Evolutionary conservation across 1,140 invertebrate genomes (phyloP).

Genomic region (Anastrepha obliqua): DNA sequence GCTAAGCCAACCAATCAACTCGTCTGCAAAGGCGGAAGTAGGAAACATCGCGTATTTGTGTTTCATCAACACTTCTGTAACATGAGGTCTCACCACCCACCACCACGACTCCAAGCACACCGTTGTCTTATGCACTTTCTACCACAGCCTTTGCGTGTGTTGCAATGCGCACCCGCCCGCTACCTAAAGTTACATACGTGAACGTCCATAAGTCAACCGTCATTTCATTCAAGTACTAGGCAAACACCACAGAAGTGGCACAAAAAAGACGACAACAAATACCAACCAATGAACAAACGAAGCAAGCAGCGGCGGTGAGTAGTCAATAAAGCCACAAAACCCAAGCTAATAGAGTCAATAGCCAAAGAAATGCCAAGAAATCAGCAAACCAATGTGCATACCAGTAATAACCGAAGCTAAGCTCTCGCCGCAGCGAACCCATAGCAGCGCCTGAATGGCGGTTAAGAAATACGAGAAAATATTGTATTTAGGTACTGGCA

Average conservation of each 20-base stretch:
- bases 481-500: neutral
- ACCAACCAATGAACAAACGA: no score
- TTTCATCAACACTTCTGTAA: neutral
- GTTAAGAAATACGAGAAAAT: conserved; percentile 9
- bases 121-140: neutral
- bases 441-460: conserved; percentile 17
- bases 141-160: neutral
- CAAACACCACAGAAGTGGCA: conserved; percentile 27
- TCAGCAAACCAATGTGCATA: conserved; percentile 4
- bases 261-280: conserved; percentile 1
- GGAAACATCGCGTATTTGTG: conserved; percentile 11
- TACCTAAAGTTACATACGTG: neutral
- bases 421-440: neutral
- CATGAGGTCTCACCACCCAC: neutral
- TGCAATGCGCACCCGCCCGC: neutral
- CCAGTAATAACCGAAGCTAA: conserved; percentile 3
- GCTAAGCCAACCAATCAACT: neutral
- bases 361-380: conserved; percentile 46
- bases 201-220: neutral
- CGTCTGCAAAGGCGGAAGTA: conserved; percentile 30
- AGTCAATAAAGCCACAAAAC: neutral
- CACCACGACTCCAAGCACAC: neutral
- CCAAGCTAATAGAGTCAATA: conserved; percentile 19
- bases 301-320: neutral
- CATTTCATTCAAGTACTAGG: neutral